phyloP scores from a whole-genome alignment of 1,140 invertebrate species.

The Magallana angulata region DNA sequence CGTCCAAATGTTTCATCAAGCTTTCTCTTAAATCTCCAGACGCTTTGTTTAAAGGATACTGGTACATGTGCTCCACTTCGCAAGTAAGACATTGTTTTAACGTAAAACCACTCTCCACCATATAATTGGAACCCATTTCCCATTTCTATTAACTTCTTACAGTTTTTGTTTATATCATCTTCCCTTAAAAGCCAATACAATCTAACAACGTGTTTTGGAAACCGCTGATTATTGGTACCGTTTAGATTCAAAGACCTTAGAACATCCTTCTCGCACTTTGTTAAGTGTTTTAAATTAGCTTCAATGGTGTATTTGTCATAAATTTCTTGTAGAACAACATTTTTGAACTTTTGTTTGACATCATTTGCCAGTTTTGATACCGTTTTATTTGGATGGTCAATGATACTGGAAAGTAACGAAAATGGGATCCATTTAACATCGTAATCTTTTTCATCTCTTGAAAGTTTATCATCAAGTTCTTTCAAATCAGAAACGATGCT shows the following conservation, averaged over 20 bases:
- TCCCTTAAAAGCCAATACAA: conserved; percentile 11
- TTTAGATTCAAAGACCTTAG: neutral
- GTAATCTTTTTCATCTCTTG: neutral
- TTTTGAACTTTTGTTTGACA: neutral
- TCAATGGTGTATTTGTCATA: neutral
- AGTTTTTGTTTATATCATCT: neutral
- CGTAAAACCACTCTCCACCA: neutral
- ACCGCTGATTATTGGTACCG: neutral
- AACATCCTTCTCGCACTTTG: neutral
- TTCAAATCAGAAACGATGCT: neutral
- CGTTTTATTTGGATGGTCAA: neutral
- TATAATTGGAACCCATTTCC: neutral
- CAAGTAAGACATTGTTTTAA: neutral
- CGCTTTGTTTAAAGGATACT: neutral
- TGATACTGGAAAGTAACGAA: neutral
- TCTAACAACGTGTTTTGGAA: neutral
- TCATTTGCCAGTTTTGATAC: neutral
- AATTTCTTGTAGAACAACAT: neutral
- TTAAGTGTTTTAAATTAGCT: neutral
- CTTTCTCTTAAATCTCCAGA: neutral
- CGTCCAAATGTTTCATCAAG: conserved; percentile 6
- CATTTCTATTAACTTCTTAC: neutral
- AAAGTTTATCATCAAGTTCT: conserved; percentile 3
- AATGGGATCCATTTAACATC: neutral
- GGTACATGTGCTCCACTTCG: neutral